Evolutionary conservation across 2,888 invertebrate genomes (phyloP), one percentile per base, ranked within the genome.

Genomic region (Tiliacea citrago): DNA sequence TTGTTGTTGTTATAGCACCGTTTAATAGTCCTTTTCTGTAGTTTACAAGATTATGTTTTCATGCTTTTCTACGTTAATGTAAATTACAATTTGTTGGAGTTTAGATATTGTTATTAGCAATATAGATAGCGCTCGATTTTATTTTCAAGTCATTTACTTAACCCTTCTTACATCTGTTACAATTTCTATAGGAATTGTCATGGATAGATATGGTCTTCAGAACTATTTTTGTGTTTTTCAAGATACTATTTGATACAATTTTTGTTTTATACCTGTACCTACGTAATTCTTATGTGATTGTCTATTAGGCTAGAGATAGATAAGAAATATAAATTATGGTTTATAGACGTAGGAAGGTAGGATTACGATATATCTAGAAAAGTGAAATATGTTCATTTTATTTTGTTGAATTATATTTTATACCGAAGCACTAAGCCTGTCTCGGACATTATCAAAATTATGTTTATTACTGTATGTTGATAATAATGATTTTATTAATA

Each of bases 1-100:
- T 71, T 66, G 81, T 74, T 84, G 39, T 77, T 77, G 66, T 73
- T 77, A 67, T 77, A 78, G 24, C 55, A 77, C 29, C 35, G 68
- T 68, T 61, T 69, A 73, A 47, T 77, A 42, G 60, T 63, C 18
- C 24, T 66, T 77, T 66, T 62, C 35, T 74, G 62, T 73, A 68
- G 51, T 85, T 73, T 74, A 73, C 71, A 72, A 57, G 16, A 71
- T 68, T 57, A 35, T 16, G 35, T 70, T 79, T 51, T 57, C 45
- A 68, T 62, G n/a, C 29, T 69, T 83, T 69, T 53, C 58, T 69
- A 55, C 57, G 53, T 68, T 83, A 51, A 51, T 79, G 67, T 80
- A 65, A 79, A 79, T 83, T 55, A 65, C 60, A 55, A 51, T 63
- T 72, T 73, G 63, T 84, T 67, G 55, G 61, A 49, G 21, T 60